phyloP scores from a whole-genome alignment of 92 coral and sea anemone genomes.

The Parazoanthus swiftii region DNA sequence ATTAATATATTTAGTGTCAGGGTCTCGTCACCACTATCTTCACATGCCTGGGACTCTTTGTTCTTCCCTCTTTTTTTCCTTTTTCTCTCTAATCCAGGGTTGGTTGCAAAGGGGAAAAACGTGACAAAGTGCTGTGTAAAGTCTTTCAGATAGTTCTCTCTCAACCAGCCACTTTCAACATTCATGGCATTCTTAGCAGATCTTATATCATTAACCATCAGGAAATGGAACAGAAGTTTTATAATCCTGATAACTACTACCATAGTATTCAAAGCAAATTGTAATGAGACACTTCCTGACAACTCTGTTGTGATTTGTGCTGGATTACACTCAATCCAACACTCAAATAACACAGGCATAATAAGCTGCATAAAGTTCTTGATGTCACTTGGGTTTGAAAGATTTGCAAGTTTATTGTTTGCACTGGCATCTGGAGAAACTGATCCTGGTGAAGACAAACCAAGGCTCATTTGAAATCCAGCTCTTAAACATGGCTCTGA shows the following conservation, averaged over 20 bases:
- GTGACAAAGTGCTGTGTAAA: conserved; percentile 71
- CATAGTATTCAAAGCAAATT: conserved; percentile 60
- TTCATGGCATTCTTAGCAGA: neutral
- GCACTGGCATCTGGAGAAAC: neutral
- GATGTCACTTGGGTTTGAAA: conserved; percentile 45
- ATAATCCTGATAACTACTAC: conserved; percentile 66
- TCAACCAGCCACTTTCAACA: conserved; percentile 33
- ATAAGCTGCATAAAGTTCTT: conserved; percentile 62
- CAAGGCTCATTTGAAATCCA: conserved; percentile 32
- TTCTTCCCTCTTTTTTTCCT: conserved; percentile 59
- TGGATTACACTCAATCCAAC: conserved; percentile 93
- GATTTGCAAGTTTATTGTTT: conserved; percentile 8
- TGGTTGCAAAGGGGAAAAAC: conserved; percentile 70
- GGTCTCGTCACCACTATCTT: conserved; percentile 14
- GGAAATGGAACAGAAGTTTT: conserved; percentile 58
- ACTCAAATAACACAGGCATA: conserved; percentile 82
- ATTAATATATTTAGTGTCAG: conserved; percentile 55
- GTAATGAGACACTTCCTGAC: conserved; percentile 54
- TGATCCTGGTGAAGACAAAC: neutral
- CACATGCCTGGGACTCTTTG: conserved; percentile 19
- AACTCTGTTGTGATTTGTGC: conserved; percentile 73
- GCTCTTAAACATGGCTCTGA: conserved; percentile 50
- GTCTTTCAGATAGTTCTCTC: conserved; percentile 54
- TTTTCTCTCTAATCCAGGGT: conserved; percentile 26
- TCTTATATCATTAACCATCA: conserved; percentile 30